Conservation (phyloP, 2,113 vertebrate species). For the Pipa parva region DNA sequence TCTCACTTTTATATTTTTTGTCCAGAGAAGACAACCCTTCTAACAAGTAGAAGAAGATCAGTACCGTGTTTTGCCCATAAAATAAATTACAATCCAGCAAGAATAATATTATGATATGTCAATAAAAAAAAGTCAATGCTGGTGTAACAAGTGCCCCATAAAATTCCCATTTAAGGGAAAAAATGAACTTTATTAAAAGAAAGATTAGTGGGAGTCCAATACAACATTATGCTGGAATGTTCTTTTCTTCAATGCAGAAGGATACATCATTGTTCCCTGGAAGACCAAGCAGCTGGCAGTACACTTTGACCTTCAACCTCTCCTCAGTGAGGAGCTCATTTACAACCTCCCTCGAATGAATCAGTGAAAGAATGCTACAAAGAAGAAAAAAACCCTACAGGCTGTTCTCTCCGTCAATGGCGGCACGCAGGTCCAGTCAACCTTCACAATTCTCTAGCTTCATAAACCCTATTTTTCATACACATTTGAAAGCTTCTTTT, state of each 20-base stretch:
- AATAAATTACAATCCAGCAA: too few relatives aligned
- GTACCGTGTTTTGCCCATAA: too few relatives aligned
- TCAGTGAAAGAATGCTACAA: slow-evolving; percentile 65
- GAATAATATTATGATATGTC: too few relatives aligned
- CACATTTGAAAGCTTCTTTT: slow-evolving; percentile 69
- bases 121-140: slow-evolving; percentile 30
- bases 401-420: slow-evolving; percentile 67
- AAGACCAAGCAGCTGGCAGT: slow-evolving; percentile 80
- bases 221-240: slow-evolving; percentile 50
- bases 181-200: slow-evolving; percentile 47
- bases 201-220: slow-evolving; percentile 52
- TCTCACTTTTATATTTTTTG: too few relatives aligned
- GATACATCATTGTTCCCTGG: slow-evolving; percentile 60
- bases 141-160: slow-evolving; percentile 45
- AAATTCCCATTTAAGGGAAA: slow-evolving; percentile 52
- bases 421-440: slow-evolving; percentile 64
- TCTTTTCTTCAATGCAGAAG: slow-evolving; percentile 57
- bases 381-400: slow-evolving; percentile 61
- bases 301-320: slow-evolving; percentile 70
- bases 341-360: slow-evolving; percentile 61
- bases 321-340: slow-evolving; percentile 66
- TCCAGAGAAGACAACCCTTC: too few relatives aligned
- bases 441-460: slow-evolving; percentile 59
- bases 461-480: slow-evolving; percentile 75
- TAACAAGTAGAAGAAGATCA: too few relatives aligned